Base-by-base conservation (phyloP, 2,888 invertebrate genomes). In the Teleiodes luculella region DNA sequence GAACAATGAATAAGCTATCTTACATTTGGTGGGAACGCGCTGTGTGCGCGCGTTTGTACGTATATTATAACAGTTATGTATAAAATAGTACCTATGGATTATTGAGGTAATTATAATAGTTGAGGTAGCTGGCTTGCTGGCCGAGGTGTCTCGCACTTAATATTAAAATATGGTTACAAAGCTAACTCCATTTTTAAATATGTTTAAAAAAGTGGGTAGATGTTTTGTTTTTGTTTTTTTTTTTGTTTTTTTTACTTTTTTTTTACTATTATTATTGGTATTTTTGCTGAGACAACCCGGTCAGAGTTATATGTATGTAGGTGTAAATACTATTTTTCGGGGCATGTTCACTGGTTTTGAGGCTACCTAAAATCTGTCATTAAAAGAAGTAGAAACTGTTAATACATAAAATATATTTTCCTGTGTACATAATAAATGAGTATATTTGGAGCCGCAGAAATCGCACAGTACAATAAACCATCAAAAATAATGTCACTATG, bases 11-110 rank as follows among this genome's bases (percentile, higher is more conserved):
- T 51, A 80, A 82, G 68, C 72, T 65, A 76, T 72, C 78, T 86
- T 83, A 82, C 72, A 83, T 84, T 86, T 86, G 88, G 88, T 88
- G 88, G 88, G 88, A 86, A n/a, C n/a, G n/a, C n/a, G n/a, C n/a
- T n/a, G n/a, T n/a, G n/a, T n/a, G n/a, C n/a, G n/a, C n/a, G n/a
- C n/a, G n/a, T n/a, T n/a, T 66, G 66, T 53, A 56, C 24, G 6
- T 6, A 24, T 24, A 24, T 24, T 52, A 55, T 55, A 20, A 47
- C 13, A 47, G 65, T 68, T 68, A 78, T n/a, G n/a, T n/a, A n/a
- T 81, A 83, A 83, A 76, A 82, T 81, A 84, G 72, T 73, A 76
- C 76, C 83, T 86, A 86, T 80, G 77, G 80, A 76, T 82, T 81
- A 80, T 56, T 86, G 88, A 88, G 88, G 88, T 88, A 88, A 24